These are phyloP conservation scores for Empidonax traillii DNA, from an alignment of 2,113 vertebrate genomes.

Conservation along the genomic window DNA sequence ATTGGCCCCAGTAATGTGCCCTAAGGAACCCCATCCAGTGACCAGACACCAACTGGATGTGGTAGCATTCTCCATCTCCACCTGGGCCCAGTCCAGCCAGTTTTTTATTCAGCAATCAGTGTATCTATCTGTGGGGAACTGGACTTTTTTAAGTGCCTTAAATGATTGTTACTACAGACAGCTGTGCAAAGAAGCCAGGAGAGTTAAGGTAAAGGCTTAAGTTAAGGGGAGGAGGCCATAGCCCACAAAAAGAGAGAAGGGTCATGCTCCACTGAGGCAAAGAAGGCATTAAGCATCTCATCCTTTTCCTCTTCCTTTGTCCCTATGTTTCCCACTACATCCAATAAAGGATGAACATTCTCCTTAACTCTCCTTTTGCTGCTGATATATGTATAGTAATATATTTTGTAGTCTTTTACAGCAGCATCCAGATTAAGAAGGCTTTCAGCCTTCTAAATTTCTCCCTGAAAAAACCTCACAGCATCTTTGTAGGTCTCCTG, in stretches of 20 bases:
- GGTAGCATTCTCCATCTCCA: not conserved
- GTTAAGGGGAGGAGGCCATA: not conserved
- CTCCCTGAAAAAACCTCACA: not conserved
- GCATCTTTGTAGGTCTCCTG: not conserved
- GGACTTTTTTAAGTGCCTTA: not conserved
- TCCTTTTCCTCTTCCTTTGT: not conserved
- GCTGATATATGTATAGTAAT: not conserved
- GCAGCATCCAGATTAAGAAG: not conserved
- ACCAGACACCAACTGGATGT: not conserved
- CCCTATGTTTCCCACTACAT: not conserved
- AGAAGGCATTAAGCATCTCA: not conserved
- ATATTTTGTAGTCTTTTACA: not conserved
- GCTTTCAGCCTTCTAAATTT: not conserved
- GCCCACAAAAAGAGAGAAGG: not conserved
- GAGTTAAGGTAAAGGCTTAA: not conserved
- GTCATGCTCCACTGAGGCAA: not conserved
- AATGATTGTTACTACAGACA: not conserved
- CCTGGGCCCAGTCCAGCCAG: not conserved
- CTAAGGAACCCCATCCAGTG: not conserved
- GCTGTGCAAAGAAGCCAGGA: not conserved
- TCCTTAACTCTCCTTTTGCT: not conserved
- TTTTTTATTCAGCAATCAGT: not conserved
- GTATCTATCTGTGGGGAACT: not conserved
- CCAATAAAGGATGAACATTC: not conserved
- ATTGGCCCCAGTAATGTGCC: not conserved